Evolutionary conservation across 2,797 vertebrate genomes (phyloP).

Genomic region (Orientallactaga sibirica): DNA sequence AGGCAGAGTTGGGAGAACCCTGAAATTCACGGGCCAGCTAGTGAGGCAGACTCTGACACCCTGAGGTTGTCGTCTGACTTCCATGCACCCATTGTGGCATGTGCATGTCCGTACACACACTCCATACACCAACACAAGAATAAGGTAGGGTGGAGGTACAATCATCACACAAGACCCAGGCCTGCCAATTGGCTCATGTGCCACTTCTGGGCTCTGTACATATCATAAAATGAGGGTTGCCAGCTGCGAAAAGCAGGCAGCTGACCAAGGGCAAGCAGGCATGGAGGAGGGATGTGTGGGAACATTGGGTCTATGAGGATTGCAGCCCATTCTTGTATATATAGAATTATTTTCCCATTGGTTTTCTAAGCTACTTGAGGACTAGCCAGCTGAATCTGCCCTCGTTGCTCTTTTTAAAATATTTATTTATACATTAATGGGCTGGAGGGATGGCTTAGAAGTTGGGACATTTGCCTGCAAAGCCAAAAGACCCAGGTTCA

Average conservation of each 20-base stretch:
- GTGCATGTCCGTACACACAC: no score
- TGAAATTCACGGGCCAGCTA: no score
- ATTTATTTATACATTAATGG: no score
- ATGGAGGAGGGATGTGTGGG: background rate
- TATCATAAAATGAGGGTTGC: no score
- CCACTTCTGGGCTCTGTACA: background rate
- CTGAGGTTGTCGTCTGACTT: no score
- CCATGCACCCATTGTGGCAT: no score
- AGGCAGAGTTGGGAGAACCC: no score
- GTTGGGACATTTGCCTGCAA: no score
- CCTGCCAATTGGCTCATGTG: background rate
- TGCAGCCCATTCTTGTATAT: background rate
- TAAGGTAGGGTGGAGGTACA: background rate
- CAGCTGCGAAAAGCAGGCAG: background rate
- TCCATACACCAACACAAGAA: background rate
- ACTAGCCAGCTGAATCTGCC: background rate
- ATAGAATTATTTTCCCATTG: background rate
- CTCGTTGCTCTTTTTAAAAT: background rate
- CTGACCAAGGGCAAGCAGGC: background rate
- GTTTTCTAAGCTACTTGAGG: background rate
- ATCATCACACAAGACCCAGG: background rate
- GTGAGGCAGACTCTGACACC: no score
- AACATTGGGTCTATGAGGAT: no score
- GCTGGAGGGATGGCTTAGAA: no score
- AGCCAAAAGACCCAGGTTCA: no score